A percentile compares a stretch with the other conserved stretches of the same genome.
phyloP scores from a whole-genome alignment of 2,113 vertebrate genomes.

The Cynoglossus semilaevis region DNA sequence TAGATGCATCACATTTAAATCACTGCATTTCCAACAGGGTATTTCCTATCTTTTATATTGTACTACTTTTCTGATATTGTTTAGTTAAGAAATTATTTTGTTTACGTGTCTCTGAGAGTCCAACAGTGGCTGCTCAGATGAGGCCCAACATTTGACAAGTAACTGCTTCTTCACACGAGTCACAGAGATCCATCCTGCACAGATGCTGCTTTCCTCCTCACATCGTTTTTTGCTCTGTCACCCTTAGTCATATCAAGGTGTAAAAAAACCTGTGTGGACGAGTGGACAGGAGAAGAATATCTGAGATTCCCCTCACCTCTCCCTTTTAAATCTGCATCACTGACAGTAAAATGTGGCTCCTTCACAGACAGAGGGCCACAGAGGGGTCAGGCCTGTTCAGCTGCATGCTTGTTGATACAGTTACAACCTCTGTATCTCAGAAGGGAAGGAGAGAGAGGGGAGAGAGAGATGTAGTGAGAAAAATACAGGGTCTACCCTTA shows the following conservation, averaged over 20 bases:
- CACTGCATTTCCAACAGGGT: too few relatives aligned
- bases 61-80: too few relatives aligned
- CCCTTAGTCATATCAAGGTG: slow-evolving; percentile 44
- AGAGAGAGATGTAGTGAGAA: slow-evolving; percentile 13
- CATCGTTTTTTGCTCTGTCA: slow-evolving; percentile 7
- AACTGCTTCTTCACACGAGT: slow-evolving; percentile 30
- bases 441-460: slow-evolving; percentile 1
- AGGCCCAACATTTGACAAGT: slow-evolving; percentile 26
- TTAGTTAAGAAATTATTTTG: too few relatives aligned
- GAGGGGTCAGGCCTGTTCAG: slow-evolving; percentile 25
- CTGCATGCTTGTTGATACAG: slow-evolving; percentile 11
- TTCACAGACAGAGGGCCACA: slow-evolving; percentile 13
- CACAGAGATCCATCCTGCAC: slow-evolving; percentile 51
- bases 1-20: too few relatives aligned
- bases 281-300: slow-evolving; percentile 56
- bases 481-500: not conserved
- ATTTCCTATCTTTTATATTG: too few relatives aligned
- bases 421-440: slow-evolving; percentile 26
- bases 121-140: slow-evolving; percentile 23
- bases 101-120: slow-evolving; percentile 13
- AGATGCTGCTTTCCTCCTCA: slow-evolving; percentile 16
- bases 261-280: slow-evolving; percentile 53
- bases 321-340: slow-evolving; percentile 43
- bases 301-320: slow-evolving; percentile 54
- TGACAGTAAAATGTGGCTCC: slow-evolving; percentile 33